Base-by-base conservation (phyloP, 2,113 vertebrate species). In the Alectura lathami region DNA sequence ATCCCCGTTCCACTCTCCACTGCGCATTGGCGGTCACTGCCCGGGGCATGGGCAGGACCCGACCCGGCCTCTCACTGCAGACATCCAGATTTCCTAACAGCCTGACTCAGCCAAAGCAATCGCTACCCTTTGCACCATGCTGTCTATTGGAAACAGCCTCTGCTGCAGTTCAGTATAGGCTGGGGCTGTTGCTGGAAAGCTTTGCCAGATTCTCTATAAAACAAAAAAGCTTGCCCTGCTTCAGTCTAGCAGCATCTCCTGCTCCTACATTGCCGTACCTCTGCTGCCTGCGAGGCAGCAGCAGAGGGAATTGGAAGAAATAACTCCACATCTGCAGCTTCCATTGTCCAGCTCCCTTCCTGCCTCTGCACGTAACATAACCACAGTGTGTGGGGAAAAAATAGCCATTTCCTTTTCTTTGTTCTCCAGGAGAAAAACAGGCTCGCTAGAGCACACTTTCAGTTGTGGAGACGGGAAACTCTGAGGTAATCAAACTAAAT, bases 371-470 rank as follows among this genome's bases (percentile, higher is more conserved):
- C 70, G 38, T 36, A n/a, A 38, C 4, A 3, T 79, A 92, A 87
- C 26, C 60, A 13, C 26, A 29, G 60, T 63, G 60, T 18, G 36
- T 29, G 60, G 38, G 60, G 60, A 40, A 26, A 45, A 67, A 53
- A 74, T 7, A 68, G 84, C 13, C n/a, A 62, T 91, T 95, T 97
- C 93, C 91, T 94, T 91, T 87, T 79, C 89, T 94, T 94, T 97
- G 93, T 95, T 96, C 67, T 83, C 72, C 47, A 66, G 13, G 63
- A 91, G 93, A 67, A 95, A 91, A 92, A 88, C 64, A 94, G 29
- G 50, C 59, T 62, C 73, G 27, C 26, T 43, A 66, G 59, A 85
- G 47, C 70, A 73, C 13, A 2, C 62, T 79, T 50, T 51, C 36
- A 40, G 14, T 91, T 87, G 59, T 21, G 54, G 54, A 57, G 50